These are phyloP conservation scores for Dicrurus megarhynchus DNA, from an alignment of 2,113 vertebrate species.

Conservation along the genomic window DNA sequence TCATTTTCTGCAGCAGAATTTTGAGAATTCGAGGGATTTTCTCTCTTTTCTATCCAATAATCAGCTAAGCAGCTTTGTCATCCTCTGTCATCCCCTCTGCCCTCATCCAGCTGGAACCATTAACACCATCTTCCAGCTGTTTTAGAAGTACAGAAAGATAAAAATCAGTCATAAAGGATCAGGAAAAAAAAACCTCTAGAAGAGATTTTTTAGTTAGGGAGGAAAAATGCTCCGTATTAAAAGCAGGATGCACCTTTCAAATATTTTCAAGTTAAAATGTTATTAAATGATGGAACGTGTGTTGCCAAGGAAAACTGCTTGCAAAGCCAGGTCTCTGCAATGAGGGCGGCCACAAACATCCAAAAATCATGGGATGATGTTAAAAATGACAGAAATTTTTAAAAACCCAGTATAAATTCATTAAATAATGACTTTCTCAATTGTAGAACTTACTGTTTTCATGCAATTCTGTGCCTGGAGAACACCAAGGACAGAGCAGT, in stretches of 20 bases:
- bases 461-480: neutral
- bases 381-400: neutral
- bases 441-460: neutral
- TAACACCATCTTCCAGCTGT: neutral
- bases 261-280: neutral
- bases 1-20: neutral
- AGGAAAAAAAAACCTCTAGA: neutral
- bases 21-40: neutral
- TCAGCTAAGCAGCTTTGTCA: neutral
- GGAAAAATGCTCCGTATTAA: neutral
- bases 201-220: neutral
- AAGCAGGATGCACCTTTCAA: neutral
- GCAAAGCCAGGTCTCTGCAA: neutral
- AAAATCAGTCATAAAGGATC: neutral
- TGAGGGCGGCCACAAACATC: neutral
- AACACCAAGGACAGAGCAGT: fast-evolving
- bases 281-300: neutral
- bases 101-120: neutral
- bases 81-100: neutral
- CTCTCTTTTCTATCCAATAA: neutral
- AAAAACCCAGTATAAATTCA: neutral
- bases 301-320: neutral
- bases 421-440: neutral
- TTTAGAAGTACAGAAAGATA: neutral
- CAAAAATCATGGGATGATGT: neutral